Base-by-base conservation (phyloP, 1,140 invertebrate species). In the Stenopsyche tienmushanensis region DNA sequence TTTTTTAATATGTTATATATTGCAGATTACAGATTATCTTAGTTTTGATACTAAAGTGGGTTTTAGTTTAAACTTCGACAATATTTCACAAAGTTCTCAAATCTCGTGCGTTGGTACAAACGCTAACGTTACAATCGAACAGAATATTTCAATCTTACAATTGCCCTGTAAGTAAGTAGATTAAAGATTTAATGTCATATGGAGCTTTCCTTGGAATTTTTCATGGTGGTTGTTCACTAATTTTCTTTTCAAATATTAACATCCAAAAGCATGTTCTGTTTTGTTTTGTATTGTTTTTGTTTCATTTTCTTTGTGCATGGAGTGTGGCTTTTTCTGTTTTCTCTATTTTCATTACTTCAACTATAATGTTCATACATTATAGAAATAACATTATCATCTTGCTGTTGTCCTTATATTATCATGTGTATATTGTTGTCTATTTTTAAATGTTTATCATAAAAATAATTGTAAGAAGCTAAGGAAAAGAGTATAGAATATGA, bases 151-250 rank as follows among this genome's bases (percentile, higher is more conserved):
- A 7, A 45, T 44, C 41, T 55, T 66, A 50, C 57, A 42, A 60
- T 52, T 69, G 23, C 10, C 20, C 53, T 64, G 64, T 70, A 64
- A 64, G 68, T 70, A 66, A 70, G 68, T 70, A 66, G 26, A 58
- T 9, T 25, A 68, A 42, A 45, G 9, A 58, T 39, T 45, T 53
- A 49, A 53, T 39, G n/a, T 41, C 26, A 5, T 49, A 42, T 15
- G 13, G 8, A 24, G 54, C 42, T 65, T 67, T 39, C 57, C 65
- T 62, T 64, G 47, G 62, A 34, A 42, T 42, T 13, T 29, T 20
- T 2, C 13, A 5, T 34, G 29, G 29, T 34, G 13, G 5, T 34
- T 34, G 5, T 34, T 34, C 13, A 34, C 5, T 34, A 34, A 34
- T 21, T 50, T 50, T 50, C 47, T 21, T 23, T 50, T 3, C 41